These are phyloP conservation scores for Diachasma alloeum DNA, from an alignment of 1,140 invertebrate genomes.

Conservation along the genomic window DNA sequence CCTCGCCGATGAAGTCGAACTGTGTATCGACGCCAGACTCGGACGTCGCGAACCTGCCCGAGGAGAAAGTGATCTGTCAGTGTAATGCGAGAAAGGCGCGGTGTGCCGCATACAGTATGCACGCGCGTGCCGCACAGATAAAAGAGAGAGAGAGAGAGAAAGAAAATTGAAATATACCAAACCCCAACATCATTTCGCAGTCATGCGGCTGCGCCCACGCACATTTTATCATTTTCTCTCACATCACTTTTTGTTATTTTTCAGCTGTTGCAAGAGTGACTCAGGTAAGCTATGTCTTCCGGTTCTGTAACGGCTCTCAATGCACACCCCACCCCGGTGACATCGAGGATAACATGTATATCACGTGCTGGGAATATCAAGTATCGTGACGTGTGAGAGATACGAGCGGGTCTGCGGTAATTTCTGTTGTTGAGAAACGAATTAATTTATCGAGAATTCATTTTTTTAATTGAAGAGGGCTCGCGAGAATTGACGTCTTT, in stretches of 20 bases:
- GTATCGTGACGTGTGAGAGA: neutral
- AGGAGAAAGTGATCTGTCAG: constrained; percentile 23
- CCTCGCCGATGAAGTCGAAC: constrained; percentile 78
- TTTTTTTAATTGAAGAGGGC: too few species aligned
- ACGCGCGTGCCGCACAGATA: neutral
- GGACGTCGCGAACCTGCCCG: constrained; percentile 80
- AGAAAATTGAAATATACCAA: neutral
- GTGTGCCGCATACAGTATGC: neutral
- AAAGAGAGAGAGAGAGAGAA: neutral
- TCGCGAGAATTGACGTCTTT: too few species aligned
- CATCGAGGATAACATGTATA: neutral
- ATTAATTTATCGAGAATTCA: too few species aligned
- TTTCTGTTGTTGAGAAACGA: too few species aligned
- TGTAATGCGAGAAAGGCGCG: neutral
- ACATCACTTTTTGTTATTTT: neutral
- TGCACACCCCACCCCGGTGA: neutral
- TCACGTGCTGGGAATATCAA: neutral
- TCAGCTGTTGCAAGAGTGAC: neutral
- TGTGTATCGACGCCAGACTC: constrained; percentile 82
- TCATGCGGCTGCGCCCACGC: neutral
- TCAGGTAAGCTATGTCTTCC: neutral
- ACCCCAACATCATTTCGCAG: neutral
- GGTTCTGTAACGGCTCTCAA: neutral
- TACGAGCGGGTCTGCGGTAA: neutral
- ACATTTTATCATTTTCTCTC: neutral